Conservation (phyloP, 2,888 invertebrate genomes). For the Gari tellinella region DNA sequence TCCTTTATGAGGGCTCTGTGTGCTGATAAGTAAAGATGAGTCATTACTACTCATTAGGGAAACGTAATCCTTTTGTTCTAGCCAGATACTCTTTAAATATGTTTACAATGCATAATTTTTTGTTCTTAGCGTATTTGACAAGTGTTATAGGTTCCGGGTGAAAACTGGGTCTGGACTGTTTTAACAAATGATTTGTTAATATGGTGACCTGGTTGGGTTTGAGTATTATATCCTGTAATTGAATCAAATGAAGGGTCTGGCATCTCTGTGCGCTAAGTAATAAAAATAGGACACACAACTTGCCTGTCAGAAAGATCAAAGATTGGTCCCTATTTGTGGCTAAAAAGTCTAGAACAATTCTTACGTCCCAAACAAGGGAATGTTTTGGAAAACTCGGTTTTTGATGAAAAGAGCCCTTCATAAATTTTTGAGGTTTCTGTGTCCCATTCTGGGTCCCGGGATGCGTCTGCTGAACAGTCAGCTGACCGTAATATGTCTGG, state of each 20-base stretch:
- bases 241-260: no score
- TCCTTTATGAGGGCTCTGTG: constrained; percentile 3
- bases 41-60: background rate
- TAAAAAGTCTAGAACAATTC: background rate
- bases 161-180: no score
- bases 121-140: background rate
- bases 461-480: no score
- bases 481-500: no score
- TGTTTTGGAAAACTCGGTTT: background rate
- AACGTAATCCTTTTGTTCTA: background rate
- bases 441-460: no score
- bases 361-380: background rate
- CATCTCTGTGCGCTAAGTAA: no score
- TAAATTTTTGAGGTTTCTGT: no score
- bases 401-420: background rate
- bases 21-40: constrained; percentile 6
- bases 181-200: background rate
- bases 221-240: background rate
- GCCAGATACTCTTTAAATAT: background rate
- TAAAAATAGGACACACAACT: background rate
- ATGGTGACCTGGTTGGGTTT: background rate
- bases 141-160: background rate
- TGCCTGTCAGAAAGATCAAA: background rate
- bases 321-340: background rate
- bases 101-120: constrained; percentile 1